Percentiles rank a stretch among this genome's conserved stretches.
These are phyloP conservation scores for Apostichopus japonicus DNA, from an alignment of 35 echinoderm and acorn worm species.

Conservation along the genomic window DNA sequence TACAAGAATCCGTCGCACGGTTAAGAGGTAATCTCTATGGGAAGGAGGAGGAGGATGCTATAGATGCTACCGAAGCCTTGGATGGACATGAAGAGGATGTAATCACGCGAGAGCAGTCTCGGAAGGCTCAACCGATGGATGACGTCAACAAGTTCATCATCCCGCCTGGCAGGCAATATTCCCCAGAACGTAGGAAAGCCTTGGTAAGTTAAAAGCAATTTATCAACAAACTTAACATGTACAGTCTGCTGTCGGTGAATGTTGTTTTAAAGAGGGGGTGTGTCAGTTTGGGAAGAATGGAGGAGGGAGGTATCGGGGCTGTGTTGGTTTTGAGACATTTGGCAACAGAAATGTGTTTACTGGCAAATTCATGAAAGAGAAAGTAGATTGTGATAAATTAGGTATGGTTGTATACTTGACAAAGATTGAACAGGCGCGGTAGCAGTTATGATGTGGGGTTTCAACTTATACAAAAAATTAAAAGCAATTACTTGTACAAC, in stretches of 20 bases:
- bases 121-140: neutral
- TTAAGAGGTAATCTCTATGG: neutral
- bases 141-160: neutral
- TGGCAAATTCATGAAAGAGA: too few species aligned
- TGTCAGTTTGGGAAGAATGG: neutral
- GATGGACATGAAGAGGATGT: neutral
- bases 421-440: too few species aligned
- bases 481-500: too few species aligned
- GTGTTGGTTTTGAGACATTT: too few species aligned
- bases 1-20: neutral
- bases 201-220: neutral
- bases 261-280: neutral
- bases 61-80: slow-evolving; percentile 8
- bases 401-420: too few species aligned
- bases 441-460: too few species aligned
- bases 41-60: too few species aligned
- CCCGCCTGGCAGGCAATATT: neutral
- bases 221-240: neutral
- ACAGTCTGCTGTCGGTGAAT: neutral
- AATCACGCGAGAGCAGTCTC: neutral
- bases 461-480: too few species aligned
- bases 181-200: neutral
- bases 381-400: too few species aligned
- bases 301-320: neutral
- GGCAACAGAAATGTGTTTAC: too few species aligned